Conservation (phyloP, 2,797 vertebrate genomes). For the Thamnophis elegans region DNA sequence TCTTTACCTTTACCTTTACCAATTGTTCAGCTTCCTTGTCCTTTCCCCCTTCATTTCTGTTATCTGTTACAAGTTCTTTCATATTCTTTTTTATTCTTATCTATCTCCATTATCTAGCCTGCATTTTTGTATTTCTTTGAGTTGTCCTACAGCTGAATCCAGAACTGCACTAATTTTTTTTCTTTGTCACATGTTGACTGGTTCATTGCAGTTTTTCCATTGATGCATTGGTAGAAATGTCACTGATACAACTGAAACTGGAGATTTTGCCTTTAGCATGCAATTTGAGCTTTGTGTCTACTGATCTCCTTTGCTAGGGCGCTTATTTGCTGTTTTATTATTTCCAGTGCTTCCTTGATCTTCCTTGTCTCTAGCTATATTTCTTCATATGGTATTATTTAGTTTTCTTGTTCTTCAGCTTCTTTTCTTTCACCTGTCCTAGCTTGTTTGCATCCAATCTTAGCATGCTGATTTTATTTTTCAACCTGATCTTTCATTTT, state of each 20-base stretch:
- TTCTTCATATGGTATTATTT: background rate
- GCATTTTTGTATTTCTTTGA: background rate
- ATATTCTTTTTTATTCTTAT: background rate
- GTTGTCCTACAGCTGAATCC: background rate
- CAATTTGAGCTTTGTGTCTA: background rate
- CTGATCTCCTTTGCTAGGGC: background rate
- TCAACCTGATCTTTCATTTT: background rate
- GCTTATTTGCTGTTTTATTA: background rate
- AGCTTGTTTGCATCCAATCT: background rate
- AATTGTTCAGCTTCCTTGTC: background rate
- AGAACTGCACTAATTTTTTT: background rate
- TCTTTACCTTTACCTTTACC: background rate
- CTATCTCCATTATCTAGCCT: background rate
- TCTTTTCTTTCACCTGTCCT: background rate
- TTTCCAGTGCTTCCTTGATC: background rate
- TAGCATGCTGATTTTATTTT: background rate
- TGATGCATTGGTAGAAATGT: background rate
- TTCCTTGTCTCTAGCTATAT: background rate
- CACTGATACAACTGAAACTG: background rate
- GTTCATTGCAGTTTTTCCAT: background rate
- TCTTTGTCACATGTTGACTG: background rate
- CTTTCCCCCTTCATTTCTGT: background rate
- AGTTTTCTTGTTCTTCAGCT: background rate
- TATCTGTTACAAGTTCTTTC: background rate
- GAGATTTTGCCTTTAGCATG: background rate